phyloP scores from a whole-genome alignment of 2,888 invertebrate genomes.

The Leptarthrus brevirostris region DNA sequence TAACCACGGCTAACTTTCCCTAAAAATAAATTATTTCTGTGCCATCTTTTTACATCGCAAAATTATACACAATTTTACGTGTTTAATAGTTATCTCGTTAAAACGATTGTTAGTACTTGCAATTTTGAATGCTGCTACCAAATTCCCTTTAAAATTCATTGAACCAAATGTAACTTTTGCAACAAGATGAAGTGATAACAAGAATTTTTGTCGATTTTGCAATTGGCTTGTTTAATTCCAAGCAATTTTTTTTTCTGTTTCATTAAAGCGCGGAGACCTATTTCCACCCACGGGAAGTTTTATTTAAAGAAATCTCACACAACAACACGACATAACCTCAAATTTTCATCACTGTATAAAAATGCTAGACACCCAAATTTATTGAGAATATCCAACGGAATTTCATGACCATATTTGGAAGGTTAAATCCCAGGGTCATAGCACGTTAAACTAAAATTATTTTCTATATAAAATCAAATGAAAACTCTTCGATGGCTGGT shows the following conservation, averaged over 20 bases:
- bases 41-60: neutral
- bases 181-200: neutral
- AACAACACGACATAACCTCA: slow-evolving; percentile 47
- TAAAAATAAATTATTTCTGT: slow-evolving; percentile 7
- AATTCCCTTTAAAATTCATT: slow-evolving; percentile 5
- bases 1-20: slow-evolving; percentile 28
- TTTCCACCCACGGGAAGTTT: slow-evolving; percentile 52
- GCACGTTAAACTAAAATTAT: slow-evolving; percentile 37
- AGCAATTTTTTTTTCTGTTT: slow-evolving; percentile 30
- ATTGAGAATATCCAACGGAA: slow-evolving; percentile 41
- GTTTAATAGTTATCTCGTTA: too few species aligned
- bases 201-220: slow-evolving; percentile 18
- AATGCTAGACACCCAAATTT: slow-evolving; percentile 28
- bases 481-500: slow-evolving; percentile 14
- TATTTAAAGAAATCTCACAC: slow-evolving; percentile 52
- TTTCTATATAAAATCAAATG: slow-evolving; percentile 19
- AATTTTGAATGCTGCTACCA: slow-evolving; percentile 21
- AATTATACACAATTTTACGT: too few species aligned
- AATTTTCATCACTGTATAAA: neutral
- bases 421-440: slow-evolving; percentile 2
- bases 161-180: neutral
- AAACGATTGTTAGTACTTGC: neutral
- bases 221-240: slow-evolving; percentile 32
- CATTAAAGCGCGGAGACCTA: slow-evolving; percentile 44
- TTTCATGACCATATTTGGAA: slow-evolving; percentile 48